These are phyloP conservation scores for Calcarius lapponicus DNA, from an alignment of 2,797 vertebrate species.

Conservation along the genomic window DNA sequence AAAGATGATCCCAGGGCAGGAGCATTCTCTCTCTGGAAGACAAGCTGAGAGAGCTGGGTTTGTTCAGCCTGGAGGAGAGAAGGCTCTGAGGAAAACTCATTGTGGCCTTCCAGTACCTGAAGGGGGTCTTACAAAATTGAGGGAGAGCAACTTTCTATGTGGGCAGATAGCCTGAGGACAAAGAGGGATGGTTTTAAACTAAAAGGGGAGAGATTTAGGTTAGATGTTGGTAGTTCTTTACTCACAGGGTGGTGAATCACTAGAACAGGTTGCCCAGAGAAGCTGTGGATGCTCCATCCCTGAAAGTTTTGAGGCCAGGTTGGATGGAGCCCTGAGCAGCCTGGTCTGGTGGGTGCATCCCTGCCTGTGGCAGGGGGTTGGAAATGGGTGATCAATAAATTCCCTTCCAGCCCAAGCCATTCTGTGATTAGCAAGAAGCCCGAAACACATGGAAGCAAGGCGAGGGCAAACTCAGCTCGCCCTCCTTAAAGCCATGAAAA, in stretches of 20 bases:
- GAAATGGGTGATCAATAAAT: background rate
- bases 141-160: background rate
- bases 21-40: background rate
- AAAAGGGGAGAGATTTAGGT: background rate
- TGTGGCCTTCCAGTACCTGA: background rate
- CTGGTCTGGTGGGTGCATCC: background rate
- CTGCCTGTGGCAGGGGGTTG: background rate
- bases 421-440: background rate
- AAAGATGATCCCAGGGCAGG: background rate
- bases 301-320: background rate
- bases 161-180: background rate
- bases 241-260: background rate
- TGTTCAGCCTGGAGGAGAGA: background rate
- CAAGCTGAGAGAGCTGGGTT: background rate
- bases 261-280: background rate
- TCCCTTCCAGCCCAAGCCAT: background rate
- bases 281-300: background rate
- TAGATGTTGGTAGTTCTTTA: background rate
- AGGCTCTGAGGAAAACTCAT: background rate
- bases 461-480: rapidly evolving
- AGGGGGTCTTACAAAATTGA: background rate
- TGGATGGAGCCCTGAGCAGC: background rate
- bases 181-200: background rate
- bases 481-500: rapidly evolving
- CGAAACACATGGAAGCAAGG: background rate